These are phyloP conservation scores for Drosophila triauraria DNA, from an alignment of 1,140 invertebrate genomes.

Conservation along the genomic window DNA sequence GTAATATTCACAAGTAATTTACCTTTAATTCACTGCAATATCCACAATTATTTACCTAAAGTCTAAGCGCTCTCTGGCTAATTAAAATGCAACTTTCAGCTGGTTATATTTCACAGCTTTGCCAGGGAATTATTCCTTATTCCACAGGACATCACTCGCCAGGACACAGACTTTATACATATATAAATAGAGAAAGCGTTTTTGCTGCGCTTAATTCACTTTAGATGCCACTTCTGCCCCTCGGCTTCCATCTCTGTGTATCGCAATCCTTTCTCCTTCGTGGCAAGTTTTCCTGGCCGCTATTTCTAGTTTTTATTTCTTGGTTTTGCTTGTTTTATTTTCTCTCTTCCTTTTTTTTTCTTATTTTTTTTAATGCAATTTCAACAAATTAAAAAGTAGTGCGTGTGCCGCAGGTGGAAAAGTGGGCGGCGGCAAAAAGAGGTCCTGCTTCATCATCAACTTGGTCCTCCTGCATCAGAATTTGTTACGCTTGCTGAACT, in stretches of 20 bases:
- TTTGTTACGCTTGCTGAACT: constrained; percentile 17
- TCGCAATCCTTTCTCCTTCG: constrained; percentile 13
- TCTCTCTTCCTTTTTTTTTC: not conserved
- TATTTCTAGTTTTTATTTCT: constrained; percentile 40
- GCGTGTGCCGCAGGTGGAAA: constrained; percentile 39
- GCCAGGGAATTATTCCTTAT: not conserved
- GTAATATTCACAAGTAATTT: not conserved
- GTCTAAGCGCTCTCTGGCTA: not conserved
- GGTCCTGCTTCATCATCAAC: constrained; percentile 16
- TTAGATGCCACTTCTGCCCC: constrained; percentile 37
- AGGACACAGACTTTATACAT: not conserved
- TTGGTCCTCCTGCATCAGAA: constrained; percentile 14
- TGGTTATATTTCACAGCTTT: not conserved
- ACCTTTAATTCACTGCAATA: not conserved
- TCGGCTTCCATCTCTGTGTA: not conserved
- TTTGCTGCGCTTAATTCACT: constrained; percentile 67
- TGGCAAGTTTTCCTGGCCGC: constrained; percentile 22
- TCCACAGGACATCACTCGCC: constrained; percentile 8
- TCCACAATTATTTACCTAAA: not conserved
- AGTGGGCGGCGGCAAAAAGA: not conserved
- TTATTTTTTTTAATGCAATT: constrained; percentile 70
- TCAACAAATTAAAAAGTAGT: constrained; percentile 78
- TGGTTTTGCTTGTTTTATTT: constrained; percentile 1
- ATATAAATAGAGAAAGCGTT: constrained; percentile 19
- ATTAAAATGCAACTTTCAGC: constrained; percentile 7